These are phyloP conservation scores for Pantala flavescens DNA, from an alignment of 1,140 invertebrate species.

Conservation along the genomic window DNA sequence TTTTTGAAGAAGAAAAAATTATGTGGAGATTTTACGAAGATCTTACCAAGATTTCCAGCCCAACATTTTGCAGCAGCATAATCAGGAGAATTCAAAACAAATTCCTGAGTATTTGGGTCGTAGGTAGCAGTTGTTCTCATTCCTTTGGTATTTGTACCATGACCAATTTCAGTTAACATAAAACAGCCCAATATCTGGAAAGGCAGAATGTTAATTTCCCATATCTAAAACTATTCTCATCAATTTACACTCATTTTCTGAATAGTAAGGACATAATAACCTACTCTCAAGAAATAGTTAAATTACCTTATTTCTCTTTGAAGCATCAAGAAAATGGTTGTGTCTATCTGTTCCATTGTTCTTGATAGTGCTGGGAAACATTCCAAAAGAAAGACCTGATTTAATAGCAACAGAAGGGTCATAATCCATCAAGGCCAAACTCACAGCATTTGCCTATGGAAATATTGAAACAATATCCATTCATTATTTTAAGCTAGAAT, in stretches of 20 bases:
- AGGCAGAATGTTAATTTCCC: too few species aligned
- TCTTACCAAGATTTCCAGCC: conserved; percentile 74
- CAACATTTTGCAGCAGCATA: conserved; percentile 94
- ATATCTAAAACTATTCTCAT: too few species aligned
- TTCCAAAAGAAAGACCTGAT: conserved; percentile 45
- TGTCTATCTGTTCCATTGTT: conserved; percentile 48
- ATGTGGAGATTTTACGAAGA: too few species aligned
- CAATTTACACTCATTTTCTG: too few species aligned
- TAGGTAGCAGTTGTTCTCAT: conserved; percentile 86
- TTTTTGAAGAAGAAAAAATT: too few species aligned
- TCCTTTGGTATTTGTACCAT: conserved; percentile 86
- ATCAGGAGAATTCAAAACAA: conserved; percentile 83
- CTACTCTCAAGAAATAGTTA: conserved; percentile 19
- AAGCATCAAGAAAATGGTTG: conserved; percentile 45
- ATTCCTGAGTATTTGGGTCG: conserved; percentile 63
- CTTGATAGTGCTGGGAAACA: conserved; percentile 44
- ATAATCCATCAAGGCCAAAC: conserved; percentile 52
- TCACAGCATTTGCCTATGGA: conserved; percentile 28
- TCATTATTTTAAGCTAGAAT: background rate
- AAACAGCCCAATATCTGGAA: conserved; percentile 64
- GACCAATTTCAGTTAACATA: conserved; percentile 83
- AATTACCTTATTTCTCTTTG: conserved; percentile 41
- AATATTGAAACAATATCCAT: too few species aligned
- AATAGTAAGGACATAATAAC: too few species aligned
- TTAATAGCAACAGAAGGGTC: conserved; percentile 57